Percentiles rank a stretch among this genome's conserved stretches.
Conservation (phyloP, 2,888 invertebrate genomes). For the Eristalis intricaria region DNA sequence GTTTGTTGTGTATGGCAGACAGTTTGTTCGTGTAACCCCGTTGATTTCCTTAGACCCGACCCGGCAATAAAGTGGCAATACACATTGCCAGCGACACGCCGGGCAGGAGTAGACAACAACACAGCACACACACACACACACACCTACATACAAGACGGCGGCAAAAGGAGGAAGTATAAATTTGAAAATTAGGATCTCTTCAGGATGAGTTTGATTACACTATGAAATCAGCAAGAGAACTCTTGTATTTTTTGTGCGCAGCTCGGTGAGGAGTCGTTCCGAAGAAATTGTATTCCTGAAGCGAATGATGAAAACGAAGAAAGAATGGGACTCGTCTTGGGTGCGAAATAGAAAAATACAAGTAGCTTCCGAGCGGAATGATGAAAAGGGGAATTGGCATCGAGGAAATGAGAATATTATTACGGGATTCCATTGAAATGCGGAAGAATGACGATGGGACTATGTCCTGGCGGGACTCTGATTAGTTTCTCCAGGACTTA, state of each 20-base stretch:
- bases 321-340: constrained; percentile 8
- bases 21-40: constrained; percentile 27
- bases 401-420: constrained; percentile 31
- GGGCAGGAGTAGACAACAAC: not conserved
- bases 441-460: not conserved
- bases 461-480: not conserved
- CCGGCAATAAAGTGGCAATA: constrained; percentile 31
- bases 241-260: constrained; percentile 15
- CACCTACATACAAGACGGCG: not conserved
- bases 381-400: constrained; percentile 15
- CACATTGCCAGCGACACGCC: constrained; percentile 1
- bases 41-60: constrained; percentile 42
- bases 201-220: constrained; percentile 72
- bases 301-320: not conserved
- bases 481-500: not conserved
- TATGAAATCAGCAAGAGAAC: constrained; percentile 60
- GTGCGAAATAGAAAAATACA: constrained; percentile 29
- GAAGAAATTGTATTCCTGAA: constrained; percentile 23
- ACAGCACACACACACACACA: not conserved
- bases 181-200: constrained; percentile 70
- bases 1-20: constrained; percentile 33
- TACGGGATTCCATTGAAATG: constrained; percentile 7
- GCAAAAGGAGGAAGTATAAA: constrained; percentile 54
- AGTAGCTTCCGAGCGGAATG: constrained; percentile 5
- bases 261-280: not conserved